Evolutionary conservation across 1,140 invertebrate species (phyloP).

Genomic region (Manduca sexta): DNA sequence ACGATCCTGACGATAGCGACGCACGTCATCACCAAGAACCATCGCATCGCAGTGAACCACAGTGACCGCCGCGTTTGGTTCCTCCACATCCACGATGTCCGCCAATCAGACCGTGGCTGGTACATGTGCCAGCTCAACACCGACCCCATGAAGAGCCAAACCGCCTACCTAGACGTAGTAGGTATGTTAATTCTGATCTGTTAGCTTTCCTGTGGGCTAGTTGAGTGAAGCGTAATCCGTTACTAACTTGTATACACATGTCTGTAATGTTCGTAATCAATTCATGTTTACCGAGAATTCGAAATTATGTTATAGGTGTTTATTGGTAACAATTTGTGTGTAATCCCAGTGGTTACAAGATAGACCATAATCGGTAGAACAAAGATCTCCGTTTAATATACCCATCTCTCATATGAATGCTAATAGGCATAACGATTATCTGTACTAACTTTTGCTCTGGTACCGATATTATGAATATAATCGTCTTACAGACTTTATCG

Average conservation of each 20-base stretch:
- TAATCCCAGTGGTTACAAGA: no score
- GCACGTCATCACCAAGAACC: conserved; percentile 92
- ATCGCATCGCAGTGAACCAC: conserved; percentile 86
- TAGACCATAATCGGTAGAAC: no score
- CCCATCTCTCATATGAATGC: no score
- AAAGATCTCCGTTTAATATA: no score
- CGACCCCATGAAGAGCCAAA: conserved; percentile 92
- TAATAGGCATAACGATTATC: no score
- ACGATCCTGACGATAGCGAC: conserved; percentile 92
- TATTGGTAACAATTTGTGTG: not conserved
- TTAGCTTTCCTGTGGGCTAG: not conserved
- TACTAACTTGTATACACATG: conserved; percentile 13
- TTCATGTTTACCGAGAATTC: conserved; percentile 14
- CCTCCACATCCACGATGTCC: conserved; percentile 87
- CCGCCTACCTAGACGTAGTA: conserved; percentile 90
- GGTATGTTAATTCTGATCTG: conserved; percentile 38
- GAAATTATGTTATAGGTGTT: conserved; percentile 8
- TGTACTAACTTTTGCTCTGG: no score
- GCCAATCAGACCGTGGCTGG: conserved; percentile 85
- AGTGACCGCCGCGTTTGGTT: conserved; percentile 89
- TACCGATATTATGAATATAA: no score
- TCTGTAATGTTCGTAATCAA: conserved; percentile 13
- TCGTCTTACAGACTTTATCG: no score
- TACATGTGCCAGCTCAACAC: conserved; percentile 95
- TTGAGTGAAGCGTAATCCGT: conserved; percentile 5